Base-by-base conservation (phyloP, 2,888 invertebrate species). In the Standfussiana lucernea region DNA sequence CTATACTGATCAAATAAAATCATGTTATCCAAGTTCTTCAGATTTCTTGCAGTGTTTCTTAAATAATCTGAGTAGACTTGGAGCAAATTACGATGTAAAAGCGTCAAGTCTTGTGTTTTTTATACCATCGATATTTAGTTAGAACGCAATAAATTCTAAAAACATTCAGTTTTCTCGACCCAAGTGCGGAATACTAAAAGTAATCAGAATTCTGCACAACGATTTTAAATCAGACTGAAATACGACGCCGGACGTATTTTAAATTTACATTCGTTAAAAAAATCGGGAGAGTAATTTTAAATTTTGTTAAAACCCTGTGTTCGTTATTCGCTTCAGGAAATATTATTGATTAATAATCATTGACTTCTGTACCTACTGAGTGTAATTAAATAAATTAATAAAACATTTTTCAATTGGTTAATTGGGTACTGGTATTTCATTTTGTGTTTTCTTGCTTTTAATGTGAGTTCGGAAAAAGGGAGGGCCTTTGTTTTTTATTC, bases 171-270 rank as follows among this genome's bases (percentile, higher is more conserved):
- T 67, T 66, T 77, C 3, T 13, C 4, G 45, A 35, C 28, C 42
- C 11, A 28, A 67, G 2, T 78, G n/a, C 73, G 69, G 89, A 78
- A 73, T 62, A 61, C 87, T 59, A 77, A 85, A 85, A 80, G 81
- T 83, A 87, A 88, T 86, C 86, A 84, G 80, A 78, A 81, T 85
- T 77, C 70, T 69, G 72, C 68, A 82, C 79, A 75, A 84, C 80
- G 71, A 84, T 87, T 88, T 88, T 89, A 88, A 87, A 88, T 88
- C 85, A 86, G 66, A 76, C 86, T 86, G 89, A 88, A 87, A 87
- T 88, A 83, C 83, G 83, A 85, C 67, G 78, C 74, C 75, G 32
- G 68, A 35, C 73, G 77, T 85, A 87, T 80, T 87, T 85, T 77
- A 83, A 80, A 83, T 85, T 83, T 75, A 73, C 83, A 83, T 87